Evolutionary conservation across 2,797 vertebrate genomes (phyloP), one percentile per base, ranked within the genome.

Genomic region (Oreortyx pictus): DNA sequence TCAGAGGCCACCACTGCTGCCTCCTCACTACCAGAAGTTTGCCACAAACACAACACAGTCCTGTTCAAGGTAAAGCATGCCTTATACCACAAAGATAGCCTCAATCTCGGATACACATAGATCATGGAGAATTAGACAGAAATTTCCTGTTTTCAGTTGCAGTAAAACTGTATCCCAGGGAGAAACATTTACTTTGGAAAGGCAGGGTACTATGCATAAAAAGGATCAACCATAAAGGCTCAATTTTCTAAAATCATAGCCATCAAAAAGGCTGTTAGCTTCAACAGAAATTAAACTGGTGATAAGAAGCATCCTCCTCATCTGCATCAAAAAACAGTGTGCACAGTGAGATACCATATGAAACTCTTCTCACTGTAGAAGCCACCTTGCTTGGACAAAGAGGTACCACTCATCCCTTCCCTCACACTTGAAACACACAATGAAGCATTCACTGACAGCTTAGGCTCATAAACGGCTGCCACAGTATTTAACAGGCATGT

Each of bases 391-490:
- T 84, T 60, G 44, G 31, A 37, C 60, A 81, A 73, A 50, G 37
- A 27, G 5, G 14, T 60, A 84, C 76, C 18, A 35, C 57, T 65
- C 68, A 82, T n/a, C 49, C 49, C 37, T 88, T 83, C 49, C 41
- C 37, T 88, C 81, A 37, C 47, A 64, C 61, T 61, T 66, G 52
- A 85, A 79, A 80, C 29, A 73, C 50, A 67, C 20, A 52, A 43
- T 49, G 72, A 74, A 0, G 0, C 44, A 35, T 70, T 33, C 1
- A 5, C 47, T 39, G 44, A 67, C 23, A 90, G 78, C 82, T 87
- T 75, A 80, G 71, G 65, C 41, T 83, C 73, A 54, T 20, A 3
- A 94, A 80, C 68, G 89, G 62, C 87, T 87, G 89, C 72, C 84
- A 75, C 49, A 54, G 33, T 39, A 80, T 35, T 0, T 5, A 75